Percentiles rank a stretch among this genome's conserved stretches.
Evolutionary conservation across 2,888 invertebrate genomes (phyloP).

Genomic region (Eupithecia vulgata): DNA sequence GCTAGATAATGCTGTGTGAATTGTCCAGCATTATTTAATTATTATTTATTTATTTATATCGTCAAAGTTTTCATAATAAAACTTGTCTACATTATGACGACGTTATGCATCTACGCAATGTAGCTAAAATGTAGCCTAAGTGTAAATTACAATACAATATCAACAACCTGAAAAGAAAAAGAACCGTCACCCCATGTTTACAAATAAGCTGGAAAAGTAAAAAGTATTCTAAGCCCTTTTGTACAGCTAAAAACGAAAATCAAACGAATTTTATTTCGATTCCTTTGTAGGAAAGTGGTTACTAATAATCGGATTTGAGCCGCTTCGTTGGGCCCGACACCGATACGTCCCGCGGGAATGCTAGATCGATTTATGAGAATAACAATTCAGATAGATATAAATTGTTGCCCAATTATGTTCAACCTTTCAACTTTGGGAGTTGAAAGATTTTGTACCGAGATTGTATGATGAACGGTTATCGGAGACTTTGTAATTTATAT

Average conservation of each 20-base stretch:
- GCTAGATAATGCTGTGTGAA: no score
- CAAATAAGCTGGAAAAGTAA: not conserved
- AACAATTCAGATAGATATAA: constrained; percentile 32
- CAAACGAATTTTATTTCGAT: constrained; percentile 24
- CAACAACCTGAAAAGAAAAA: not conserved
- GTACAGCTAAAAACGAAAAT: constrained; percentile 17
- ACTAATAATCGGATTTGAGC: constrained; percentile 37
- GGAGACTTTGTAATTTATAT: not conserved
- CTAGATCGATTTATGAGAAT: constrained; percentile 32
- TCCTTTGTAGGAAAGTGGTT: constrained; percentile 31
- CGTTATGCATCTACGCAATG: not conserved
- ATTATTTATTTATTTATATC: no score
- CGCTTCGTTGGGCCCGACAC: constrained; percentile 34
- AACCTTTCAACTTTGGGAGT: constrained; percentile 10
- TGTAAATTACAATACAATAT: not conserved
- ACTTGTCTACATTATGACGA: not conserved
- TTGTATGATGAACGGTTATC: constrained; percentile 8
- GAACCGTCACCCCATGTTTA: not conserved
- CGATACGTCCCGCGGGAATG: constrained; percentile 30
- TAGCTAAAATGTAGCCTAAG: not conserved
- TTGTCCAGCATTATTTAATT: no score
- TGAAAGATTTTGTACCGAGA: constrained; percentile 1
- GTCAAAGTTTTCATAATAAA: no score
- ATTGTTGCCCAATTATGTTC: constrained; percentile 26
- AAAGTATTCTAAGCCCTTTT: constrained; percentile 14